Conservation (phyloP, 2,113 vertebrate genomes). For the Tachycineta bicolor region DNA sequence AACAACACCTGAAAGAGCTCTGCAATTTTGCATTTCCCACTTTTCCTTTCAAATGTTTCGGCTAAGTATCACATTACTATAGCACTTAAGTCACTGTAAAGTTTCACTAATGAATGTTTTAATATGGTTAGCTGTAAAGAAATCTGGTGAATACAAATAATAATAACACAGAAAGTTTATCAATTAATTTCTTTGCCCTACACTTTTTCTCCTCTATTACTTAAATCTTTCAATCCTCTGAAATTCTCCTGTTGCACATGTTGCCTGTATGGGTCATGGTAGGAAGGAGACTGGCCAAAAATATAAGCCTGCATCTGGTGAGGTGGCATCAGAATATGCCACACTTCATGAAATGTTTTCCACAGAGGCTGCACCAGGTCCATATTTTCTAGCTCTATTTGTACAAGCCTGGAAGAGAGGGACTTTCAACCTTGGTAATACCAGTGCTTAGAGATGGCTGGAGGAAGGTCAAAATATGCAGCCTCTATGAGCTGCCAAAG, state of each 20-base stretch:
- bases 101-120: neutral
- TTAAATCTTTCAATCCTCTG: neutral
- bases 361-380: neutral
- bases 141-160: neutral
- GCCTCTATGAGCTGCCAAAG: neutral
- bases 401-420: neutral
- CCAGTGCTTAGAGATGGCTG: neutral
- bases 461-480: neutral
- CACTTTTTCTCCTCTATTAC: neutral
- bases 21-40: neutral
- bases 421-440: neutral
- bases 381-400: neutral
- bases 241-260: neutral
- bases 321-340: neutral
- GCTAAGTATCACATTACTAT: neutral
- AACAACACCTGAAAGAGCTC: neutral
- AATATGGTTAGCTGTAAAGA: neutral
- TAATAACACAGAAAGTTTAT: neutral
- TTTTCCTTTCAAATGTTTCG: neutral
- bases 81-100: neutral
- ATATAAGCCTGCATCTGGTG: neutral
- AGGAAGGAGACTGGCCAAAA: neutral
- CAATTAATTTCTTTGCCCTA: neutral
- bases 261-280: rapidly evolving
- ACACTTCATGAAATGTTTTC: neutral